phyloP scores from a whole-genome alignment of 2,797 vertebrate genomes.

The Chaetophractus vellerosus region DNA sequence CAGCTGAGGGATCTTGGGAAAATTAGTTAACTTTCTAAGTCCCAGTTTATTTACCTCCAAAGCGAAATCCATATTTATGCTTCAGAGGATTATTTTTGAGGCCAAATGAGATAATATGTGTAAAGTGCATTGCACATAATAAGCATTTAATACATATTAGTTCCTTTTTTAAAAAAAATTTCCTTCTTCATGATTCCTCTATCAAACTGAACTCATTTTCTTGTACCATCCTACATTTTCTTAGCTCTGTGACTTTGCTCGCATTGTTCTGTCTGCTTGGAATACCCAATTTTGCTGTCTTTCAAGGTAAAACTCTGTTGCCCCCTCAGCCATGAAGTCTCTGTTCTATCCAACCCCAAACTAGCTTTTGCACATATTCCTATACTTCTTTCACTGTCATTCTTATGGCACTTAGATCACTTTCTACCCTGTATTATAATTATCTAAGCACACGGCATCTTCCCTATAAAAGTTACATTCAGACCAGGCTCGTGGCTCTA shows the following conservation, averaged over 20 bases:
- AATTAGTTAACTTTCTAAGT: conserved; percentile 30
- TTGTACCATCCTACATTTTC: background rate
- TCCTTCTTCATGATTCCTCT: background rate
- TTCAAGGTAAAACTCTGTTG: background rate
- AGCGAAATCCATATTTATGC: background rate
- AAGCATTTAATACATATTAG: background rate
- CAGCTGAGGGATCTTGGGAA: background rate
- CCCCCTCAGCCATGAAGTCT: background rate
- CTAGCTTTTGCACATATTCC: background rate
- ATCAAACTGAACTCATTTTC: background rate
- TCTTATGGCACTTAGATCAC: background rate
- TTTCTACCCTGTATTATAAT: background rate
- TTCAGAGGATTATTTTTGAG: conserved; percentile 14
- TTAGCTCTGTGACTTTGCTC: background rate
- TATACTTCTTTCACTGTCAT: background rate
- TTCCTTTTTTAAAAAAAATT: background rate
- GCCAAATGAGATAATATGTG: background rate
- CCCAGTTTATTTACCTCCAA: conserved; percentile 59
- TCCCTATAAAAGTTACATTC: background rate
- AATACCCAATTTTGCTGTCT: background rate
- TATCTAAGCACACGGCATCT: background rate
- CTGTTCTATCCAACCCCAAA: background rate
- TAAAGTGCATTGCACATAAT: background rate
- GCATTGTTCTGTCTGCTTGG: background rate
- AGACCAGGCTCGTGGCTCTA: background rate